Evolutionary conservation across 2,797 vertebrate species (phyloP).

Genomic region (Huso huso): DNA sequence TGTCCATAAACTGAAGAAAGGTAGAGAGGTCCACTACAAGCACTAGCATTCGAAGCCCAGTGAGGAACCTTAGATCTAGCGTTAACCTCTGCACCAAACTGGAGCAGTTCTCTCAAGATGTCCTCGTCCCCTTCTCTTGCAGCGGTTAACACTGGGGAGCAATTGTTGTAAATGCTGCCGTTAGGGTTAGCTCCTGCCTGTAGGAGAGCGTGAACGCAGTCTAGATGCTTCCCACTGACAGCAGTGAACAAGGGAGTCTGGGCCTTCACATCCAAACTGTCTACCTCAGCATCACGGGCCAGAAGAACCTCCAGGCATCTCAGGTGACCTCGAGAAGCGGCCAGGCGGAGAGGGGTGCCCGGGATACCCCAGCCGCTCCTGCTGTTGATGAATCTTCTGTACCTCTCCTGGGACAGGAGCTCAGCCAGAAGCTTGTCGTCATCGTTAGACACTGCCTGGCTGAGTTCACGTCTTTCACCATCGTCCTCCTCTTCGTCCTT

Average conservation of each 20-base stretch:
- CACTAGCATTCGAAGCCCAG: constrained; percentile 67
- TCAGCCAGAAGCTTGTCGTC: constrained; percentile 51
- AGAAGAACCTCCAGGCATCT: constrained; percentile 73
- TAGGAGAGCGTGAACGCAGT: constrained; percentile 73
- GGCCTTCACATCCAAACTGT: constrained; percentile 85
- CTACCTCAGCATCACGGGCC: constrained; percentile 75
- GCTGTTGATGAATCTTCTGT: constrained; percentile 68
- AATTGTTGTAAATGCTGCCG: constrained; percentile 87
- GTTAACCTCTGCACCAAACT: constrained; percentile 68
- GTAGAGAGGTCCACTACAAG: constrained; percentile 84
- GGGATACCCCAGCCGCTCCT: constrained; percentile 85
- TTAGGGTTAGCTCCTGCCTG: constrained; percentile 75
- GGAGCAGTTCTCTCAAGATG: constrained; percentile 71
- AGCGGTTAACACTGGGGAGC: constrained; percentile 75
- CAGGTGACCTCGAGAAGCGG: constrained; percentile 67
- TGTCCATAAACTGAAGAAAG: constrained; percentile 81
- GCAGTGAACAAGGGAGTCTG: constrained; percentile 90
- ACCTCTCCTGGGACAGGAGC: constrained; percentile 70
- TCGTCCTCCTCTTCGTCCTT: constrained; percentile 61
- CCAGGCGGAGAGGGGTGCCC: constrained; percentile 76
- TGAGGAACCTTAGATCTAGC: constrained; percentile 67
- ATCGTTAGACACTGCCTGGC: constrained; percentile 61
- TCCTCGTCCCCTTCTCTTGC: constrained; percentile 70
- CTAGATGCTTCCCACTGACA: constrained; percentile 76
- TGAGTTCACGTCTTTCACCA: constrained; percentile 63